Conservation (phyloP, 2,888 invertebrate species). For the Melieria crassipennis region DNA sequence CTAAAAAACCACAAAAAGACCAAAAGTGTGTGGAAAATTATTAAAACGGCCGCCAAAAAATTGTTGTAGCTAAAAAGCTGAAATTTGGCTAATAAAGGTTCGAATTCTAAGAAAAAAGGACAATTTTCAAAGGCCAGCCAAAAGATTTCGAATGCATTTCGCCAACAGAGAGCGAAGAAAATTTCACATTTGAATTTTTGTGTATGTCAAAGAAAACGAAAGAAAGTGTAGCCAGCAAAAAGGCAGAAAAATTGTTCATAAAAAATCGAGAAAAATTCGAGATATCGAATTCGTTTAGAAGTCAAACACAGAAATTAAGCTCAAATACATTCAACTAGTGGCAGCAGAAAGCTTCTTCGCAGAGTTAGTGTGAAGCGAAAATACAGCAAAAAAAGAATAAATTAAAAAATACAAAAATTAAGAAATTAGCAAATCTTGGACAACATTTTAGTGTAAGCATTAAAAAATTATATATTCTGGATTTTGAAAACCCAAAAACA, state of each 20-base stretch:
- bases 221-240: too few relatives aligned
- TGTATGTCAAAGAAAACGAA: too few relatives aligned
- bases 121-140: constrained; percentile 29
- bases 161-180: too few relatives aligned
- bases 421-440: constrained; percentile 14
- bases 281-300: too few relatives aligned
- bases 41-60: constrained; percentile 39
- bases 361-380: constrained; percentile 4
- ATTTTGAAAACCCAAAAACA: constrained; percentile 13
- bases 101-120: constrained; percentile 33
- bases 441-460: constrained; percentile 23
- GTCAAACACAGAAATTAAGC: too few relatives aligned
- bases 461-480: constrained; percentile 17
- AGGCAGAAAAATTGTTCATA: too few relatives aligned
- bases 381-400: constrained; percentile 37
- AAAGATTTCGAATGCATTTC: constrained; percentile 34
- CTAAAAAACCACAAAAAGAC: constrained; percentile 8
- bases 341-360: constrained; percentile 1
- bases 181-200: too few relatives aligned
- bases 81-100: constrained; percentile 25
- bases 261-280: too few relatives aligned
- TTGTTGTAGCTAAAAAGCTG: constrained; percentile 34
- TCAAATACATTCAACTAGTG: too few relatives aligned
- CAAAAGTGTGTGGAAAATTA: constrained; percentile 24
- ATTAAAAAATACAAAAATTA: constrained; percentile 37